These are phyloP conservation scores for Acrocyrtus sp. DNA, from an alignment of 2,888 invertebrate species.

Conservation along the genomic window DNA sequence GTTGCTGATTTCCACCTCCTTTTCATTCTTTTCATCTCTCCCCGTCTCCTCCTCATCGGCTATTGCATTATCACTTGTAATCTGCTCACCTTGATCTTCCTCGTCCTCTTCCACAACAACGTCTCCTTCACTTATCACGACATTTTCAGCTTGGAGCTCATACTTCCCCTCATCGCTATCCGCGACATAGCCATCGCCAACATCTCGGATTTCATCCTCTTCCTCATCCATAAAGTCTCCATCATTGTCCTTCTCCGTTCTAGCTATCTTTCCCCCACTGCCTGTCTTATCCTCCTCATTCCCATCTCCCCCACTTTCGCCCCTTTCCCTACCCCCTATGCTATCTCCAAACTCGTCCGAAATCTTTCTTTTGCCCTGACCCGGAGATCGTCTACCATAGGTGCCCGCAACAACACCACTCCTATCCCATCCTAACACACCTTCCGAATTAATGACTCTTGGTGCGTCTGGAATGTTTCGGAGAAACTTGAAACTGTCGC, in stretches of 20 bases:
- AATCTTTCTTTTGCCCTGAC: conserved; percentile 51
- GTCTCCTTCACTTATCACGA: conserved; percentile 62
- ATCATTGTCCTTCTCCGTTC: neutral
- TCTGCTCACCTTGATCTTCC: no score
- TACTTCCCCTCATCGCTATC: conserved; percentile 38
- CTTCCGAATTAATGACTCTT: conserved; percentile 66
- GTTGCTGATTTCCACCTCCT: conserved; percentile 9
- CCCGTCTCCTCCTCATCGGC: conserved; percentile 39
- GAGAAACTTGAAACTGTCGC: conserved; percentile 76
- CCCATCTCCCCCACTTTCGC: conserved; percentile 23
- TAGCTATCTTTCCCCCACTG: neutral
- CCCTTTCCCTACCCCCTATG: no score
- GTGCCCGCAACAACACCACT: no score
- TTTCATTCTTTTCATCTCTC: neutral
- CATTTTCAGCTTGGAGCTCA: conserved; percentile 47
- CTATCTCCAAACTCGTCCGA: no score
- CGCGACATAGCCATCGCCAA: conserved; percentile 20
- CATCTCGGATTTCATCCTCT: conserved; percentile 55
- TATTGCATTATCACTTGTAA: no score
- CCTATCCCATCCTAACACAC: conserved; percentile 58
- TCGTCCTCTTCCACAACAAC: conserved; percentile 55
- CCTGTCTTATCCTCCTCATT: conserved; percentile 8
- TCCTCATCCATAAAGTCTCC: no score
- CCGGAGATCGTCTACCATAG: conserved; percentile 22
- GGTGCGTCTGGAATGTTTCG: conserved; percentile 83